Base-by-base conservation (phyloP, 2,888 invertebrate genomes). In the Drosophila flavopinicola region DNA sequence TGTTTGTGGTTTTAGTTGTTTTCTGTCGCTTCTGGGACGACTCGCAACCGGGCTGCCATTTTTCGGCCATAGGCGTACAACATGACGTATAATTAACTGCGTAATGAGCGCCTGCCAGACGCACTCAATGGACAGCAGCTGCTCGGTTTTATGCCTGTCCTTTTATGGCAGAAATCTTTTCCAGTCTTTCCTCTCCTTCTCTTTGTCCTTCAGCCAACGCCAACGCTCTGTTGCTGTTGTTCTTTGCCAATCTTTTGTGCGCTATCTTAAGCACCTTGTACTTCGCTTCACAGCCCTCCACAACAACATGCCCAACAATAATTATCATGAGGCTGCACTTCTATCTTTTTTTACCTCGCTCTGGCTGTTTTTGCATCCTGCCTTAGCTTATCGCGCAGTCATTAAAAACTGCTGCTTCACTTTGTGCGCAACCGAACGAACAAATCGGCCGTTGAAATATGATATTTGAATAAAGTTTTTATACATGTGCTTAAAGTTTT, bases 51-150 rank as follows among this genome's bases (percentile, higher is more conserved):
- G 13, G 45, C 49, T 70, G 61, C 58, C 42, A 67, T 63, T 65
- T 78, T 85, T 71, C 54, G 82, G 67, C 59, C 84, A 75, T 63
- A 64, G 77, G 67, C 84, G 63, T 59, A 69, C 74, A 76, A 71
- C 72, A 61, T 72, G 84, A 66, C 84, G 71, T 80, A 86, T 84
- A 80, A 86, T 86, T 86, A 84, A 80, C 86, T 79, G 66, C 80
- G 74, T 84, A 80, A 86, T 80, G 86, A 84, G 80, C 79, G 75
- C 54, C 75, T 78, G 72, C 51, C 66, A 68, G 72, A 66, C 60
- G 54, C 53, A 74, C 65, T 53, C 30, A 23, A 30, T 52, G 35
- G 52, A 42, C 56, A 45, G 25, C 49, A 42, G 33, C 41, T 56
- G 52, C 57, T 58, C 7, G 9, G 25, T 52, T 60, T 58, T 39